Base-by-base conservation (phyloP, 2,113 vertebrate genomes). In the Psephotus haematonotus region DNA sequence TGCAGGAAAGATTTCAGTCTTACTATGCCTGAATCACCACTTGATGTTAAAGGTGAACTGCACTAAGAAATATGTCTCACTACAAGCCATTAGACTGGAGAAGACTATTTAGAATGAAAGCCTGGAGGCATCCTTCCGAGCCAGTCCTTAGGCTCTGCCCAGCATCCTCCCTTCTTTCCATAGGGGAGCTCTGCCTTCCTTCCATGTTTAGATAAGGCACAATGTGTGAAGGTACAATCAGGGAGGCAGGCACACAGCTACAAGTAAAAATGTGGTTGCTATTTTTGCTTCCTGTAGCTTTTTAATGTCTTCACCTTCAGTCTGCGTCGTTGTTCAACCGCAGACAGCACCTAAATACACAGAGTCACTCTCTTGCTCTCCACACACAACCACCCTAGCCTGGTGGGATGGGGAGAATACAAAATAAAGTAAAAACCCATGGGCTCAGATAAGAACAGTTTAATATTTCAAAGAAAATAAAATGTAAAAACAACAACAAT, bases 231-330 rank as follows among this genome's bases (percentile, higher is more conserved):
- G 11, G 28, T 50, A 25, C 20, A 14, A 46, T 33, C 5, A 7
- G 6, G 0, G 78, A 82, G 17, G 3, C n/a, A 39, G 15, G 4
- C 37, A 71, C 0, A 0, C 3, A 52, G 19, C 49, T 59, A 28
- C 11, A 75, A 41, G 57, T 35, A 16, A 80, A 89, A 83, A 79
- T 37, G 2, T 8, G 70, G 39, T n/a, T 60, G 9, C 14, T 81
- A 10, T 44, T 88, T 95, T 88, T 91, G 7, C 39, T 22, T 86
- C 6, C 16, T 74, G n/a, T 23, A 83, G 16, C 5, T 81, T 88
- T 74, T 80, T 41, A 78, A 43, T 7, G 11, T 35, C 25, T 86
- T 90, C 41, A 53, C 3, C 13, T 69, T 57, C 23, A 46, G 15
- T 46, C n/a, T 65, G 19, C 13, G 41, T 24, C 22, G 24, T 35